Evolutionary conservation across 2,888 invertebrate species (phyloP).

Genomic region (Orthonychiurus folsomi): DNA sequence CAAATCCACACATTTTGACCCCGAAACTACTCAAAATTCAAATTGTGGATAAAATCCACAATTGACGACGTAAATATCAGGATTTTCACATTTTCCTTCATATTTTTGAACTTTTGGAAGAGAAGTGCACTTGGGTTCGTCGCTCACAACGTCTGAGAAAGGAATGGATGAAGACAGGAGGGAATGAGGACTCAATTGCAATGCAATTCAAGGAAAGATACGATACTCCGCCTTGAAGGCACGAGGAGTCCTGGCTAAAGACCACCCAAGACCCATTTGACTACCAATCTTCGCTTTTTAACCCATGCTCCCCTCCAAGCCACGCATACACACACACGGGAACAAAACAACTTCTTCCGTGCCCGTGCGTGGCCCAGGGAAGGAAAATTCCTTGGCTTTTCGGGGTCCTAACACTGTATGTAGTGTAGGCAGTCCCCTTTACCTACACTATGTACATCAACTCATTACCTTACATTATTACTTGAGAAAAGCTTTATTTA

Average conservation of each 20-base stretch:
- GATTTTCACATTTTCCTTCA: background rate
- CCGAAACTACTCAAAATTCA: background rate
- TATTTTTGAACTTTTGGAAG: background rate
- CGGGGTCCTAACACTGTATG: no score
- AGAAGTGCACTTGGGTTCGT: conserved; percentile 4
- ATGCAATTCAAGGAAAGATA: conserved; percentile 25
- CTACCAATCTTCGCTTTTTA: conserved; percentile 38
- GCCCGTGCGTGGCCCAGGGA: background rate
- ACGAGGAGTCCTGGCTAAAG: conserved; percentile 40
- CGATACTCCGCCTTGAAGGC: conserved; percentile 40
- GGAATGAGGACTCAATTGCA: conserved; percentile 40
- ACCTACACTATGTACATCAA: no score
- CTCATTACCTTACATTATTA: background rate
- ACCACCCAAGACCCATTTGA: conserved; percentile 40
- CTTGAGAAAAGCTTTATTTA: background rate
- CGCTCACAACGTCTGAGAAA: conserved; percentile 27
- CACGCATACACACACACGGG: background rate
- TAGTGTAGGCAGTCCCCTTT: no score
- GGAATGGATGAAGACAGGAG: conserved; percentile 40
- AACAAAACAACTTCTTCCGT: background rate
- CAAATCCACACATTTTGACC: conserved; percentile 1
- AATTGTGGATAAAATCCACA: background rate
- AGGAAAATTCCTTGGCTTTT: background rate
- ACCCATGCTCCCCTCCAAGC: background rate
- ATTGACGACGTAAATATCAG: background rate